A percentile compares a stretch with the other conserved stretches of the same genome.
These are phyloP conservation scores for Contarinia nasturtii DNA, from an alignment of 1,140 invertebrate genomes.

Conservation along the genomic window DNA sequence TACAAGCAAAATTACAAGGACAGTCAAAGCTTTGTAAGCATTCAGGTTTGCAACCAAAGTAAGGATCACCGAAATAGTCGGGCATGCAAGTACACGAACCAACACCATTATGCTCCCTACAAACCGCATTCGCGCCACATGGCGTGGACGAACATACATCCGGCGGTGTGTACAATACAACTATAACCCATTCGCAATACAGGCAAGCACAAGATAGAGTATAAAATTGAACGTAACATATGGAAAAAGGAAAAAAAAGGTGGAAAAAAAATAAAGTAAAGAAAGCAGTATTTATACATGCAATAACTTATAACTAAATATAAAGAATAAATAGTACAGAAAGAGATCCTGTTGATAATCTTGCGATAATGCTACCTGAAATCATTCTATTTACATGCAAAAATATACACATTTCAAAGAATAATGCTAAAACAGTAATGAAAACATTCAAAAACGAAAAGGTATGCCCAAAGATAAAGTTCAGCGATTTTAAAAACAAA, in stretches of 20 bases:
- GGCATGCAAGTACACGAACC: conserved; percentile 61
- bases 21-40: conserved; percentile 70
- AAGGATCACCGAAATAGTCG: conserved; percentile 68
- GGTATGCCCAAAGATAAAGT: no score
- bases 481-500: no score
- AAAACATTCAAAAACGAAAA: no score
- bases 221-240: conserved; percentile 4
- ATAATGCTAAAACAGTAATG: no score
- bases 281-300: conserved; percentile 19
- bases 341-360: no score
- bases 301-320: conserved; percentile 10
- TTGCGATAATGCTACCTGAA: no score
- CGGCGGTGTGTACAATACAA: no score
- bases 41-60: conserved; percentile 57
- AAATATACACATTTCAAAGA: no score
- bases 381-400: no score
- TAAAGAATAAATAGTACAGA: no score
- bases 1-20: conserved; percentile 48
- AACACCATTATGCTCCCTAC: conserved; percentile 52
- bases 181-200: no score
- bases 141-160: conserved; percentile 28
- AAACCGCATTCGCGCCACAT: conserved; percentile 62
- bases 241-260: conserved; percentile 9
- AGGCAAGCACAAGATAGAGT: no score
- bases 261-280: conserved; percentile 3